Percentiles rank a stretch among this genome's conserved stretches.
phyloP scores from a whole-genome alignment of 1,140 invertebrate genomes.

The Ctenoplectra terminalis region DNA sequence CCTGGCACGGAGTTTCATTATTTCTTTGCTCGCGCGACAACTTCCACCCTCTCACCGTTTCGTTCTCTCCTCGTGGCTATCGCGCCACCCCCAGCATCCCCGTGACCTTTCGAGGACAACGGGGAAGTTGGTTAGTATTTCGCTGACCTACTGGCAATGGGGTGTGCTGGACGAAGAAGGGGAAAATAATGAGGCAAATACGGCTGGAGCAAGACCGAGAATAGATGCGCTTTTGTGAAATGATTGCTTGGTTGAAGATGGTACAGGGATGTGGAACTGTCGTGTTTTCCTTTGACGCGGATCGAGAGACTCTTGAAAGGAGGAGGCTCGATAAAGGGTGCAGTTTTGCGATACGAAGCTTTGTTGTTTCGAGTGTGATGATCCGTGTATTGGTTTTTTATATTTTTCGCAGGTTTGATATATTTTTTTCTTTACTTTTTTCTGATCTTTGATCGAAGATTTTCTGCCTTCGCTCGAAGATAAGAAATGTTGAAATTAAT shows the following conservation, averaged over 20 bases:
- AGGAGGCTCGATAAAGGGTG: neutral
- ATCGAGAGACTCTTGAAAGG: slow-evolving; percentile 15
- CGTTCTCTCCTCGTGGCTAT: neutral
- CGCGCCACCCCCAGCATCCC: neutral
- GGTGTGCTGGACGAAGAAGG: neutral
- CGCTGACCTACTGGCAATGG: slow-evolving; percentile 44
- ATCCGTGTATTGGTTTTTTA: neutral
- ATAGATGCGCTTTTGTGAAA: slow-evolving; percentile 5
- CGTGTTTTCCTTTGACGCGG: slow-evolving; percentile 14
- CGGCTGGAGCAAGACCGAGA: neutral
- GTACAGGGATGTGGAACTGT: neutral
- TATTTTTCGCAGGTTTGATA: too few relatives aligned
- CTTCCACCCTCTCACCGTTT: slow-evolving; percentile 1
- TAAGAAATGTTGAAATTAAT: too few relatives aligned
- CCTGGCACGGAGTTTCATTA: slow-evolving; percentile 78
- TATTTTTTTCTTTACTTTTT: too few relatives aligned
- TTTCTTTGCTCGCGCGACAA: slow-evolving; percentile 71
- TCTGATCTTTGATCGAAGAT: too few relatives aligned
- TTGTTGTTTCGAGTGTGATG: neutral
- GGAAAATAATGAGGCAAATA: slow-evolving; percentile 11
- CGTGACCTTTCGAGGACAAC: slow-evolving; percentile 23
- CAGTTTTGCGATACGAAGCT: neutral
- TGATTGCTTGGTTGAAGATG: neutral
- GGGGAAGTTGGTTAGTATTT: slow-evolving; percentile 38
- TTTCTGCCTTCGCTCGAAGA: too few relatives aligned